Evolutionary conservation across 2,888 invertebrate species (phyloP), one percentile per base, ranked within the genome.

Genomic region (Tridacna crocea): DNA sequence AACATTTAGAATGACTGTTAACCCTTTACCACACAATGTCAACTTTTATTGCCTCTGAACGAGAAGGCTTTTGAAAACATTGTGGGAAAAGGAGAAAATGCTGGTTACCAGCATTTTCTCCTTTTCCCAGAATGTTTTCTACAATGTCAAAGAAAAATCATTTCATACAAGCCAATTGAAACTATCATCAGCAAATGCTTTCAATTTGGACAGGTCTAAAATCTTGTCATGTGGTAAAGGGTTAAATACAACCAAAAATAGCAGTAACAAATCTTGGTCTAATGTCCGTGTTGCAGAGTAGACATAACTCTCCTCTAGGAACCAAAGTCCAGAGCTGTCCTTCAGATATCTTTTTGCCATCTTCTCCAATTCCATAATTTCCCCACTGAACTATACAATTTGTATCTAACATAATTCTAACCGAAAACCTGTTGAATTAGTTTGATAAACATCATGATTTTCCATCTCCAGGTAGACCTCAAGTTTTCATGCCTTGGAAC

Each of bases 1-100:
- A 13, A 51, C 12, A 51, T n/a, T n/a, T n/a, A n/a, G n/a, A n/a
- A n/a, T n/a, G n/a, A n/a, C n/a, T n/a, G 8, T 61, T 61, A 61
- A 61, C 13, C 22, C 19, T 61, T 61, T 61, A 13, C 24, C 61
- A 61, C n/a, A 61, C 55, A 55, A 17, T 55, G 2, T 10, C 55
- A 55, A n/a, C 55, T 61, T 61, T 61, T 61, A 22, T 10, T 10
- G 24, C 4, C 15, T 10, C 19, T 13, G 24, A 22, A 6, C 1
- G 3, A 13, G 22, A 61, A 22, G n/a, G 8, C 61, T 19, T 61
- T 4, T n/a, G 24, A 24, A 61, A 61, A 3, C 24, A 61, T 61
- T 61, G 61, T 24, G 61, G 24, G n/a, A 55, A 61, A 61, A 61
- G 61, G 61, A 61, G 61, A 61, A 19, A 55, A 19, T 55, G 55